Evolutionary conservation across 2,888 invertebrate species (phyloP).

Genomic region (Drosophila stalkeri): DNA sequence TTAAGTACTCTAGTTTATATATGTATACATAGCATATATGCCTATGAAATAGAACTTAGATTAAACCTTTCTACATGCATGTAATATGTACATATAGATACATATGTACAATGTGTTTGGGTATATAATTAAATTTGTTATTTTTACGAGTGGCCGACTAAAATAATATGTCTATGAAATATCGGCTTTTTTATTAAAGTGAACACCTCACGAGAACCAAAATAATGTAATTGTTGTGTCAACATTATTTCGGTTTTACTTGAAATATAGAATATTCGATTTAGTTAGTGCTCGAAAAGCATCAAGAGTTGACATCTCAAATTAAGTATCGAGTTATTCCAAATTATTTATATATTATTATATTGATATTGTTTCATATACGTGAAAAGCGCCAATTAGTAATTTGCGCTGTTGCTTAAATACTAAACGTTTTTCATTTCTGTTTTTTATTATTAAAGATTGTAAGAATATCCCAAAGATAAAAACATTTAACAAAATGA

Average conservation of each 20-base stretch:
- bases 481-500: slow-evolving; percentile 67
- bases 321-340: not conserved
- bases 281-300: too few relatives aligned
- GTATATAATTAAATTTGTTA: not conserved
- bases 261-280: not conserved
- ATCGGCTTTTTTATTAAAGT: not conserved
- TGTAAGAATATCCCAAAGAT: not conserved
- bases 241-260: too few relatives aligned
- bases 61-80: too few relatives aligned
- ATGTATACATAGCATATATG: not conserved
- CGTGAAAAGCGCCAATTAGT: not conserved
- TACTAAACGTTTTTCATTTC: not conserved
- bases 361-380: not conserved
- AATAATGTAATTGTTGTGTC: not conserved
- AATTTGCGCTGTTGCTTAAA: not conserved
- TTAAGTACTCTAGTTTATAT: not conserved
- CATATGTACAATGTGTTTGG: not conserved
- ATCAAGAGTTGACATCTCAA: not conserved
- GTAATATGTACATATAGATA: not conserved
- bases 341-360: not conserved
- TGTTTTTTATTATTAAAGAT: not conserved
- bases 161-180: not conserved
- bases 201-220: not conserved
- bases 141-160: not conserved
- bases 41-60: too few relatives aligned